Conservation (phyloP, 2,888 invertebrate species). For the Drosophila merina region DNA sequence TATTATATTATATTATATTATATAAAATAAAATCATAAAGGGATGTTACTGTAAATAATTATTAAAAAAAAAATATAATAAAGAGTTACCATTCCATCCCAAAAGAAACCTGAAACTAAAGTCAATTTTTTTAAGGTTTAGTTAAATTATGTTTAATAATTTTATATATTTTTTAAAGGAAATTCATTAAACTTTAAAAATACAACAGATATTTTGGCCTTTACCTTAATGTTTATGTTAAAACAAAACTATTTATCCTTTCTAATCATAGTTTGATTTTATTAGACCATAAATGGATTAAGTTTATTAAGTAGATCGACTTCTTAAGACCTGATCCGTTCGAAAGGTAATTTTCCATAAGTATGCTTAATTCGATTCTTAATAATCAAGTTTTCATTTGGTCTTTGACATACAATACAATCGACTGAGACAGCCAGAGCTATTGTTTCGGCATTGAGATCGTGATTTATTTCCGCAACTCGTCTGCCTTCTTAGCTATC, state of each 20-base stretch:
- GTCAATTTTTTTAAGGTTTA: no score
- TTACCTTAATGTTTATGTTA: not conserved
- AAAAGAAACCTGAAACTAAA: no score
- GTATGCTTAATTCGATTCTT: conserved; percentile 1
- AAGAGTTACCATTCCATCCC: no score
- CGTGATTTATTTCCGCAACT: conserved; percentile 41
- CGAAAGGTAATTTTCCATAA: conserved; percentile 14
- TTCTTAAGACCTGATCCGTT: not conserved
- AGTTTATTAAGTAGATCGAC: not conserved
- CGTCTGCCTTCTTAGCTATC: conserved; percentile 19
- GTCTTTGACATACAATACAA: conserved; percentile 26
- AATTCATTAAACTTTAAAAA: no score
- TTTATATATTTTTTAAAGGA: no score
- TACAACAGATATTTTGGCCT: no score
- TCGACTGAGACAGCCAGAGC: conserved; percentile 22
- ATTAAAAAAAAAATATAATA: no score
- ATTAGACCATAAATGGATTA: not conserved
- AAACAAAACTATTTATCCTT: not conserved
- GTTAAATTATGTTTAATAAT: no score
- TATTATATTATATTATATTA: no score
- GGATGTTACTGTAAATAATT: no score
- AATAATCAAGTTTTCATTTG: conserved; percentile 22
- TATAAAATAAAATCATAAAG: no score
- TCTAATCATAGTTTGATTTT: not conserved
- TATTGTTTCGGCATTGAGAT: conserved; percentile 39